phyloP scores from a whole-genome alignment of 2,888 invertebrate genomes.

The Dichetophora obliterata region DNA sequence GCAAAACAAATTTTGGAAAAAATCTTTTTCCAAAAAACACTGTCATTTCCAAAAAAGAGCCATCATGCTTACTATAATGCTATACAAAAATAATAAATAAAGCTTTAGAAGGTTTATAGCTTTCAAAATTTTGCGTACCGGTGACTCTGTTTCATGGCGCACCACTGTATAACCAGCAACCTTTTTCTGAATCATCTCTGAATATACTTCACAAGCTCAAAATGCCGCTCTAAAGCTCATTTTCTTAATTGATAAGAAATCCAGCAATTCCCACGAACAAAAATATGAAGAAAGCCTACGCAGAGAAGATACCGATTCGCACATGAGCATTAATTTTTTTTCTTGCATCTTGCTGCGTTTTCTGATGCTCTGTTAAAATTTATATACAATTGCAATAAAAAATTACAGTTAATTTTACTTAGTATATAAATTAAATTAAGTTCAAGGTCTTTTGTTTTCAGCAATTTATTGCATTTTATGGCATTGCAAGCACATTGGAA shows the following conservation, averaged over 20 bases:
- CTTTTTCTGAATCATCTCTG: too few relatives aligned
- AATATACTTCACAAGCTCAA: too few relatives aligned
- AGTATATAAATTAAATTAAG: constrained; percentile 27
- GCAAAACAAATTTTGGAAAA: too few relatives aligned
- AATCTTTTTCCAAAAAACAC: too few relatives aligned
- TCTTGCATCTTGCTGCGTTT: constrained; percentile 48
- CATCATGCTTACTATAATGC: too few relatives aligned
- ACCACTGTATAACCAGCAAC: too few relatives aligned
- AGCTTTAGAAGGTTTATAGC: too few relatives aligned
- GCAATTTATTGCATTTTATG: constrained; percentile 9
- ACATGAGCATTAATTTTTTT: background rate
- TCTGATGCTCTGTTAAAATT: constrained; percentile 65
- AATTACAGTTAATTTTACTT: constrained; percentile 53
- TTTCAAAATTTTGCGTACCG: too few relatives aligned
- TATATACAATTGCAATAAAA: constrained; percentile 67
- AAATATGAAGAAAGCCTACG: background rate
- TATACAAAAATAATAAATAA: too few relatives aligned
- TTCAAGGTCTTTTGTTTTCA: background rate
- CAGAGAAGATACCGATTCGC: background rate
- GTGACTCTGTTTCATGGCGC: too few relatives aligned
- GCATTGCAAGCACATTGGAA: background rate
- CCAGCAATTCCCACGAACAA: background rate
- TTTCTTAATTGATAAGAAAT: background rate
- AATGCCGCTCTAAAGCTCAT: too few relatives aligned
- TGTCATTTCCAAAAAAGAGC: too few relatives aligned